A percentile compares a stretch with the other conserved stretches of the same genome.
phyloP scores from a whole-genome alignment of 2,888 invertebrate species.

The Coelopa pilipes region DNA sequence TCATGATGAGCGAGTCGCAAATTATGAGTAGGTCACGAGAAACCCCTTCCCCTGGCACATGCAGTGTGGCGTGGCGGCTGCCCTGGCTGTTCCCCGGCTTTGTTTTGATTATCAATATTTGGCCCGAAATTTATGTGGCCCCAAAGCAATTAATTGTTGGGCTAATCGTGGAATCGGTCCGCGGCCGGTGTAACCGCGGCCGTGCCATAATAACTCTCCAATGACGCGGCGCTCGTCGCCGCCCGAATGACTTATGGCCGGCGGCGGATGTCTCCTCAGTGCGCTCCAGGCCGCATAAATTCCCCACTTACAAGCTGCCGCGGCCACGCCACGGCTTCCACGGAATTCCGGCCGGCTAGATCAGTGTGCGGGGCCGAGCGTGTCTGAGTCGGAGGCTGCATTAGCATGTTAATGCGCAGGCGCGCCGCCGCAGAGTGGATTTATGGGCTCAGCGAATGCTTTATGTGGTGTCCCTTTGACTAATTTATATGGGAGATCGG shows the following conservation, averaged over 20 bases:
- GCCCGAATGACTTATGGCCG: slow-evolving; percentile 43
- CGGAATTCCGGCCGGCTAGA: slow-evolving; percentile 52
- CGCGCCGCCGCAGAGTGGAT: slow-evolving; percentile 56
- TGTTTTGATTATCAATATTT: slow-evolving; percentile 54
- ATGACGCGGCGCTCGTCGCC: slow-evolving; percentile 36
- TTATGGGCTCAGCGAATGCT: slow-evolving; percentile 65
- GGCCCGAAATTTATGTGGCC: slow-evolving; percentile 58
- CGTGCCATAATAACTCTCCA: slow-evolving; percentile 42
- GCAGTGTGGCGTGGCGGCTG: no score
- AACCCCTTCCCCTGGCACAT: no score
- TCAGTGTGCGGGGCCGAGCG: slow-evolving; percentile 47
- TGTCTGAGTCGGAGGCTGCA: slow-evolving; percentile 40
- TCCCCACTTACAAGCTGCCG: slow-evolving; percentile 53
- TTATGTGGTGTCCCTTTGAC: slow-evolving; percentile 64
- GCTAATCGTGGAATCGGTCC: slow-evolving; percentile 54
- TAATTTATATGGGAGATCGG: slow-evolving; percentile 55
- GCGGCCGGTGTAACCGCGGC: slow-evolving; percentile 45
- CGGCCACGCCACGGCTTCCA: slow-evolving; percentile 46
- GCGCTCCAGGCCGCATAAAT: slow-evolving; percentile 55
- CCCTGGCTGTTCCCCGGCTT: neutral
- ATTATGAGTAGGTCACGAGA: no score
- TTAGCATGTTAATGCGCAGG: slow-evolving; percentile 63
- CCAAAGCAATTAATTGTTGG: slow-evolving; percentile 62
- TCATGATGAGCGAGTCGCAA: no score
- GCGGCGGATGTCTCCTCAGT: slow-evolving; percentile 54